A percentile compares a stretch with the other conserved stretches of the same genome.
phyloP scores from a whole-genome alignment of 2,888 invertebrate species.

The Lasioglossum malachurum region DNA sequence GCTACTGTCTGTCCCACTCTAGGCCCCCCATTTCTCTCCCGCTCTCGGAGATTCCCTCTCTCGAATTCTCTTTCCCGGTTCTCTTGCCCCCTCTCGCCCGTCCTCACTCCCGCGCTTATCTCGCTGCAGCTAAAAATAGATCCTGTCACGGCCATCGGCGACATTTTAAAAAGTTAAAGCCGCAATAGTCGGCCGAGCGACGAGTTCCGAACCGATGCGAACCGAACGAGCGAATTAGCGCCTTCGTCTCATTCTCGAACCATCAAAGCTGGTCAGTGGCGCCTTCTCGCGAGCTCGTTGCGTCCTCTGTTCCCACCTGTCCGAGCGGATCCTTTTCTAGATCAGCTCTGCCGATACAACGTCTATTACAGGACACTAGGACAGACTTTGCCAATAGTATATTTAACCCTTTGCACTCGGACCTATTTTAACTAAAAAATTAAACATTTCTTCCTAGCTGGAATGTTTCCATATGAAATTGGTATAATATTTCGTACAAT shows the following conservation, averaged over 20 bases:
- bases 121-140: constrained; percentile 83
- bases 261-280: constrained; percentile 52
- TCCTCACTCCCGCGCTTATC: constrained; percentile 80
- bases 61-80: constrained; percentile 46
- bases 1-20: constrained; percentile 62
- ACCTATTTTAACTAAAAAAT: too few relatives aligned
- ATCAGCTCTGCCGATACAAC: constrained; percentile 60
- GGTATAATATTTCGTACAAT: too few relatives aligned
- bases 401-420: too few relatives aligned
- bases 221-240: constrained; percentile 63
- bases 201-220: constrained; percentile 44
- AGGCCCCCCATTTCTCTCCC: constrained; percentile 30
- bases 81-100: constrained; percentile 49
- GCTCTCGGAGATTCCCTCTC: constrained; percentile 25
- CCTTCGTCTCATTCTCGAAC: constrained; percentile 42
- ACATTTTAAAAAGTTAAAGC: constrained; percentile 83
- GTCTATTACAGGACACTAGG: background rate
- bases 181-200: constrained; percentile 59
- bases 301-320: constrained; percentile 63
- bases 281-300: constrained; percentile 63
- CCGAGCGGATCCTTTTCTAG: background rate
- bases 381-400: background rate
- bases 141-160: constrained; percentile 84
- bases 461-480: too few relatives aligned
- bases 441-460: too few relatives aligned